Base-by-base conservation (phyloP, 2,113 vertebrate species). In the Podiceps cristatus region DNA sequence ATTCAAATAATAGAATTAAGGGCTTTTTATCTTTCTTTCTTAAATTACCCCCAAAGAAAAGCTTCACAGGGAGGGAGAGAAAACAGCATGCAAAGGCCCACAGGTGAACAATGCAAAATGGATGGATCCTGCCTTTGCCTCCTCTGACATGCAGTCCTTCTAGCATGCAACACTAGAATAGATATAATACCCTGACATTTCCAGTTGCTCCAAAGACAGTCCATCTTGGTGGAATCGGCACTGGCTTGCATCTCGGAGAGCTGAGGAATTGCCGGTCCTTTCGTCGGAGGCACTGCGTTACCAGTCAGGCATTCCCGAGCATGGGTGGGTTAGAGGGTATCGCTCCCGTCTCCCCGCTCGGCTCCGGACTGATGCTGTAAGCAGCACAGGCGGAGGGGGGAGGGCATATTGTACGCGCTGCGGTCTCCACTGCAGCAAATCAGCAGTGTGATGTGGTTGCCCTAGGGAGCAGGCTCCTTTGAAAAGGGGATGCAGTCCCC, bases 201-300 rank as follows among this genome's bases (percentile, higher is more conserved):
- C 99, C 99, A 99, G 98, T 99, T 98, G 99, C 98, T 99, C 99
- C 99, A 99, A 87, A 99, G 98, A 98, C 99, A 98, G 83, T 99
- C 99, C 99, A 99, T 99, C 99, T 99, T 99, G 97, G 98, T 99
- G 95, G 98, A 98, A 94, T 99, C 99, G 79, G 99, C 98, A 93
- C 98, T 98, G 98, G 99, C 99, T 99, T 99, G 99, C 99, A 99
- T 99, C 97, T 98, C 98, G 99, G 97, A 49, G 92, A 23, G 88
- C 53, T 63, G 92, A 27, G 93, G 97, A 95, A 22, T 95, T 90
- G 97, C 93, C 67, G 98, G 92, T 64, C 91, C 96, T 88, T 52
- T 97, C 86, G 97, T 98, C 93, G 44, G 96, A 93, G 96, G 94
- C 97, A 95, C 95, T 92, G 97, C 93, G 98, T 98, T 98, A 98